Percentiles rank a stretch among this genome's conserved stretches.
These are phyloP conservation scores for Neotoma lepida DNA, from an alignment of 2,113 vertebrate genomes.

Conservation along the genomic window DNA sequence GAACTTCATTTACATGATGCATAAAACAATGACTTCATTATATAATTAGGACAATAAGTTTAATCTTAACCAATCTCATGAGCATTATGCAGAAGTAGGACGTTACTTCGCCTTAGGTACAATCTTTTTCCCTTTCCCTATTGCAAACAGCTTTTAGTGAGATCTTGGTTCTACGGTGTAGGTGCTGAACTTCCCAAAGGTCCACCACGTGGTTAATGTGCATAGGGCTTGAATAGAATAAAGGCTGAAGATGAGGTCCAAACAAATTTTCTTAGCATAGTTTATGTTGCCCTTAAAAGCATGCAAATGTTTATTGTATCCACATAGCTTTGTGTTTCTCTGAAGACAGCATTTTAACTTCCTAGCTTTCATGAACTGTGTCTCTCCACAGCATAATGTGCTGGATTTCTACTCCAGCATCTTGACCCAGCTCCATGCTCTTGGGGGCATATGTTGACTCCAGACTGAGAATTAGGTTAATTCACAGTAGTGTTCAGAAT, in stretches of 20 bases:
- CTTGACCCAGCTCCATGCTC: not conserved
- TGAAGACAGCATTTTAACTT: conserved; percentile 7
- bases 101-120: not conserved
- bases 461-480: not conserved
- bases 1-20: not conserved
- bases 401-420: not conserved
- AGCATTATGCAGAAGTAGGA: not conserved
- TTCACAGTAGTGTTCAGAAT: not conserved
- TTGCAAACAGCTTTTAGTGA: not conserved
- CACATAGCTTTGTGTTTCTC: not conserved
- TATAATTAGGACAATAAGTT: not conserved
- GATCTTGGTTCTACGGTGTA: not conserved
- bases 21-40: not conserved
- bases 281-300: not conserved
- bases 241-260: not conserved
- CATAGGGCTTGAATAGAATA: too few relatives aligned
- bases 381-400: rapidly evolving
- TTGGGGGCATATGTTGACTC: not conserved
- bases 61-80: not conserved
- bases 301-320: not conserved
- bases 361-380: not conserved
- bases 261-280: not conserved
- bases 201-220: not conserved
- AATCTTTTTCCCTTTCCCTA: not conserved
- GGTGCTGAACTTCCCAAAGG: not conserved